Evolutionary conservation across 2,888 invertebrate genomes (phyloP).

Genomic region (Tachina grossa): DNA sequence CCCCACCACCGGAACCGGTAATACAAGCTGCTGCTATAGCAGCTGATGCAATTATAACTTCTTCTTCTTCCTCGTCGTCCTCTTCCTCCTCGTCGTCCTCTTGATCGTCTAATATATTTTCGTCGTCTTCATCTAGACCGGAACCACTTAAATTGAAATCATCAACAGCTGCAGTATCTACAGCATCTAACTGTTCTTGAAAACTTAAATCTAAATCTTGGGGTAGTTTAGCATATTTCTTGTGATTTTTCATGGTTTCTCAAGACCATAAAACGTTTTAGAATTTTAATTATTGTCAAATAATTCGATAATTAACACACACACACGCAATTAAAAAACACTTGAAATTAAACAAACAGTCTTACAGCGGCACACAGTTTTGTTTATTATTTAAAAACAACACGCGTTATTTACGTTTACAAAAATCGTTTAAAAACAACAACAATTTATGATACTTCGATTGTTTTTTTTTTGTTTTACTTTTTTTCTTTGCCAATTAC

Average conservation of each 20-base stretch:
- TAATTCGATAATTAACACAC: background rate
- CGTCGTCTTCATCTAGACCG: slow-evolving; percentile 75
- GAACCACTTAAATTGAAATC: slow-evolving; percentile 72
- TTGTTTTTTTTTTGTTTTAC: background rate
- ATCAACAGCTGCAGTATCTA: slow-evolving; percentile 77
- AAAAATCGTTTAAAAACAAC: background rate
- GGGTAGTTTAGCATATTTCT: slow-evolving; percentile 82
- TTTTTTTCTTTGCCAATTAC: slow-evolving; percentile 8
- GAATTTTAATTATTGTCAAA: background rate
- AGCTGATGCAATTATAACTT: slow-evolving; percentile 77
- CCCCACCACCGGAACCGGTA: slow-evolving; percentile 73
- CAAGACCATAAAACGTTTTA: slow-evolving; percentile 20
- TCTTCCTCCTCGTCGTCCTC: slow-evolving; percentile 74
- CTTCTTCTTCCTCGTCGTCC: slow-evolving; percentile 80
- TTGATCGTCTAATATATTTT: slow-evolving; percentile 71
- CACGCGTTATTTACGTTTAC: background rate
- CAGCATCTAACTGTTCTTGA: slow-evolving; percentile 78
- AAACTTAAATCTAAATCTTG: slow-evolving; percentile 82
- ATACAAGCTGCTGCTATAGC: slow-evolving; percentile 71
- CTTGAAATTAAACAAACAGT: slow-evolving; percentile 24
- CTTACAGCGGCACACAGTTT: background rate
- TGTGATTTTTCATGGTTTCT: slow-evolving; percentile 80
- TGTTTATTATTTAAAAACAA: background rate
- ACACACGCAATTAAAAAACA: background rate
- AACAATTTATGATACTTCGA: slow-evolving; percentile 6